A percentile compares a stretch with the other conserved stretches of the same genome.
phyloP scores from a whole-genome alignment of 2,888 invertebrate species.

The Callosobruchus maculatus region DNA sequence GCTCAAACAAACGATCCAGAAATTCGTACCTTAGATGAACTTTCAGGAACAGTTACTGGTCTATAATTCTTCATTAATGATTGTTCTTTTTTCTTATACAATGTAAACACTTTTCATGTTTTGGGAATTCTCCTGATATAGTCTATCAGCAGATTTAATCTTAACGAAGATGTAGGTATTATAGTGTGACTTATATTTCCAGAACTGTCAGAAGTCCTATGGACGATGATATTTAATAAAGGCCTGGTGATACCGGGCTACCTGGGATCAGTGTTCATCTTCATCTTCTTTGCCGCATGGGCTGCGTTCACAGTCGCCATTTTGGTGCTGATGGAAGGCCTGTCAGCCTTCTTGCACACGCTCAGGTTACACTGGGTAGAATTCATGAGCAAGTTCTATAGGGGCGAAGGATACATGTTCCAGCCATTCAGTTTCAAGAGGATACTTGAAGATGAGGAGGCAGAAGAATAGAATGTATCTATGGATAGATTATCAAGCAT shows the following conservation, averaged over 20 bases:
- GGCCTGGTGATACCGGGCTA: constrained; percentile 33
- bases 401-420: constrained; percentile 78
- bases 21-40: too few relatives aligned
- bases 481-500: not conserved
- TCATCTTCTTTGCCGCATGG: constrained; percentile 71
- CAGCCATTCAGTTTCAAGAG: constrained; percentile 81
- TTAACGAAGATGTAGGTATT: too few relatives aligned
- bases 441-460: constrained; percentile 58
- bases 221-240: constrained; percentile 35
- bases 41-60: too few relatives aligned
- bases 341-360: constrained; percentile 87
- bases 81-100: too few relatives aligned
- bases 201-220: constrained; percentile 41
- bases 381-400: constrained; percentile 80
- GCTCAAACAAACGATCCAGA: too few relatives aligned
- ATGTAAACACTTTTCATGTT: too few relatives aligned
- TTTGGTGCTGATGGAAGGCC: constrained; percentile 85
- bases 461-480: constrained; percentile 7
- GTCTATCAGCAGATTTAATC: too few relatives aligned
- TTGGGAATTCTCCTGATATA: too few relatives aligned
- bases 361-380: constrained; percentile 89
- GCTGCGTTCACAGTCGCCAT: constrained; percentile 78
- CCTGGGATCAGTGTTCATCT: constrained; percentile 55
- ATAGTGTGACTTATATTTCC: not conserved
- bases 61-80: too few relatives aligned